phyloP scores from a whole-genome alignment of 2,888 invertebrate species.

The Lasioglossum villosulum region DNA sequence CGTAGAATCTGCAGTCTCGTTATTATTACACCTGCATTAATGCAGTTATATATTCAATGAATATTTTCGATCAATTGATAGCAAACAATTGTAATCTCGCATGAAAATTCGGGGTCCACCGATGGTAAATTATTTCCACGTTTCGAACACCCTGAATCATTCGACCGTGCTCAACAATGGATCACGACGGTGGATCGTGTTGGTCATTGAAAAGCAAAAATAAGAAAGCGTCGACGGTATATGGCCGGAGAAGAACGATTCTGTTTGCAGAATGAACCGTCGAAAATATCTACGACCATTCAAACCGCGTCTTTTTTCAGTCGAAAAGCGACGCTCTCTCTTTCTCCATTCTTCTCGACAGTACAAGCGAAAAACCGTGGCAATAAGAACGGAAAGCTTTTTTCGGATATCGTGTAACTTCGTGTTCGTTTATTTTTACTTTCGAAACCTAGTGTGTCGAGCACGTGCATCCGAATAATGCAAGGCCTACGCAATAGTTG shows the following conservation, averaged over 20 bases:
- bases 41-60: too few species aligned
- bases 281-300: constrained; percentile 37
- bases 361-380: not conserved
- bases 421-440: constrained; percentile 13
- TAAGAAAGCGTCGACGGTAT: not conserved
- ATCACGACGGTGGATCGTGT: not conserved
- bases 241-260: not conserved
- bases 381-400: constrained; percentile 1
- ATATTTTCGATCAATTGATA: too few species aligned
- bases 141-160: not conserved
- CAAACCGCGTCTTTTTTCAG: constrained; percentile 25
- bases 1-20: too few species aligned
- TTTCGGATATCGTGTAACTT: not conserved
- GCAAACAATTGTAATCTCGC: too few species aligned
- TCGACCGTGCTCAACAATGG: not conserved
- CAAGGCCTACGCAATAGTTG: not conserved
- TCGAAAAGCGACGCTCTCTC: constrained; percentile 1
- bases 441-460: not conserved
- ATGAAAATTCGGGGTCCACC: not conserved
- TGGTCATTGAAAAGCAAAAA: constrained; percentile 16
- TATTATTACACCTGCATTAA: too few species aligned
- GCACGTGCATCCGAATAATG: not conserved
- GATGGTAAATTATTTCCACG: not conserved
- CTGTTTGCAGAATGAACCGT: constrained; percentile 1
- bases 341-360: not conserved